Base-by-base conservation (phyloP, 2,888 invertebrate genomes). In the Fabriciana adippe region DNA sequence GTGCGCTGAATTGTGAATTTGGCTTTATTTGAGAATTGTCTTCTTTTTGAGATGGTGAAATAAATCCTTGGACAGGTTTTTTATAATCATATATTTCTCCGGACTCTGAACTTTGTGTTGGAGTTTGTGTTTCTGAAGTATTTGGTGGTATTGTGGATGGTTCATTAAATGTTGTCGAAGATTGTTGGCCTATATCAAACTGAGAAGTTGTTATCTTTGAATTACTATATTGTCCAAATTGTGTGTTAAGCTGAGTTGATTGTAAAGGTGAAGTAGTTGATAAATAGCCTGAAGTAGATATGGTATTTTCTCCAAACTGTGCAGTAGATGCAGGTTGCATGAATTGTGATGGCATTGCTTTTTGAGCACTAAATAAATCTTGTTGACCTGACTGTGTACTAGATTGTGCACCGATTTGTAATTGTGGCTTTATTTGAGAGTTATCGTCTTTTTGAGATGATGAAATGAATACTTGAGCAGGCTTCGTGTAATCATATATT, bases 11-110 rank as follows among this genome's bases (percentile, higher is more conserved):
- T 60, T 60, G 35, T 31, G 35, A 51, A 35, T 51, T 51, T 51
- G 18, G 48, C 2, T 21, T 18, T 14, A 2, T 18, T 13, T 21
- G 54, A 18, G 14, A 6, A 14, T 6, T 16, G 8, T 62, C 8
- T 35, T 21, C 41, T 15, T 21, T 35, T 62, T 63, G 53, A 14
- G 45, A 26, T n/a, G 63, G 63, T 4, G 16, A 64, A 8, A 59
- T 11, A 53, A 65, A 66, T 53, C 16, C 15, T 31, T 60, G 26
- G 16, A 41, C n/a, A 2, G 55, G 60, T 35, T 60, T 64, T 11
- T 59, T 55, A 45, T 68, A 68, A 51, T 69, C 66, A 68, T 55
- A 67, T 35, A 56, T 69, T 56, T 74, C 73, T 41, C 69, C 75
- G 56, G 69, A 72, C 41, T 72, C 67, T 18, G 50, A 53, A 48